A percentile compares a stretch with the other conserved stretches of the same genome.
phyloP scores from a whole-genome alignment of 2,888 invertebrate species.

The Diarsia dahlii region DNA sequence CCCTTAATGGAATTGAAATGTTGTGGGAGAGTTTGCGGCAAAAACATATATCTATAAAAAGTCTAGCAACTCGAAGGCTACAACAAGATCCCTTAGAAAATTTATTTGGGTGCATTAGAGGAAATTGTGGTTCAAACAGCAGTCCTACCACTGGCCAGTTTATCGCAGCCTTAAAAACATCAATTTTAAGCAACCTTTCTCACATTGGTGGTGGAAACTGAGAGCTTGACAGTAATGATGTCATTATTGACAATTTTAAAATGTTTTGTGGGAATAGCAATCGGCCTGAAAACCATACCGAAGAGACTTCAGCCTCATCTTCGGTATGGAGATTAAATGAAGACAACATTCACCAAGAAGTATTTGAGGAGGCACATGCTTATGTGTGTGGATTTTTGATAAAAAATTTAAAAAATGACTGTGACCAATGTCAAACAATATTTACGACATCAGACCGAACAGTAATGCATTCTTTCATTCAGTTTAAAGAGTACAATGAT shows the following conservation, averaged over 20 bases:
- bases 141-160: not conserved
- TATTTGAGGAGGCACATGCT: conserved; percentile 5
- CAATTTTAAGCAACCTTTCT: not conserved
- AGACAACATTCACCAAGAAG: not conserved
- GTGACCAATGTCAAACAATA: too few relatives aligned
- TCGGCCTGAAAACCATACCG: not conserved
- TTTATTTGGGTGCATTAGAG: conserved; percentile 2
- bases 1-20: conserved; percentile 13
- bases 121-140: conserved; percentile 5
- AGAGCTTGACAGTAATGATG: conserved; percentile 1
- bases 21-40: too few relatives aligned
- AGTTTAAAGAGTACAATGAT: too few relatives aligned
- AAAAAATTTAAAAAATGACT: too few relatives aligned
- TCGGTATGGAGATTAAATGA: conserved; percentile 9
- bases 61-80: conserved; percentile 1
- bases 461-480: too few relatives aligned
- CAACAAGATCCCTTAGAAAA: not conserved
- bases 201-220: conserved; percentile 3
- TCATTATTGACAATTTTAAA: conserved; percentile 16
- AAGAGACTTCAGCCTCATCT: not conserved
- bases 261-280: not conserved
- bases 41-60: conserved; percentile 2
- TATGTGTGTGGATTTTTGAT: not conserved
- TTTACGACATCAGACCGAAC: too few relatives aligned
- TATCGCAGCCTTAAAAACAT: not conserved